Evolutionary conservation across 92 coral and sea anemone genomes (phyloP).

Genomic region (Chrysogorgia sp.): DNA sequence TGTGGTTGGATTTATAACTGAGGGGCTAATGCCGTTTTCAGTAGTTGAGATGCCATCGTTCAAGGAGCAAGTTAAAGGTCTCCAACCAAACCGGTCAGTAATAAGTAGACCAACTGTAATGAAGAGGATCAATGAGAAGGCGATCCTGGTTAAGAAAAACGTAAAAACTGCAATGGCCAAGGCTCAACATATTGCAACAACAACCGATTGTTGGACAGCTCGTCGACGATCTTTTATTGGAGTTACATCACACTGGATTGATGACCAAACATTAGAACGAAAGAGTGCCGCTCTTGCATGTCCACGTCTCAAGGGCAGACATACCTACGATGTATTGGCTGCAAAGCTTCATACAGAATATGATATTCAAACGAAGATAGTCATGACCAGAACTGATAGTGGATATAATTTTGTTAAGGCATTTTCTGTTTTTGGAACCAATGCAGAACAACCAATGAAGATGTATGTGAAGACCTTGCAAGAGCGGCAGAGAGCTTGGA

Average conservation of each 20-base stretch:
- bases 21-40: constrained; percentile 22
- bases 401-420: constrained; percentile 10
- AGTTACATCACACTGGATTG: no score
- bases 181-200: constrained; percentile 15
- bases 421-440: neutral
- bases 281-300: constrained; percentile 12
- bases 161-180: constrained; percentile 1
- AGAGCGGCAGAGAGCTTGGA: neutral
- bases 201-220: constrained; percentile 19
- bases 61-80: constrained; percentile 1
- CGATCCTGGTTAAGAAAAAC: neutral
- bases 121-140: constrained; percentile 9
- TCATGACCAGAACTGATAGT: constrained; percentile 10
- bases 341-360: constrained; percentile 10
- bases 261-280: neutral
- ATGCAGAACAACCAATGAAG: neutral
- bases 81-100: constrained; percentile 19
- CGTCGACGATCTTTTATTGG: constrained; percentile 8
- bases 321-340: no score
- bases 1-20: neutral
- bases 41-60: constrained; percentile 6
- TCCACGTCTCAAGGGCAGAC: constrained; percentile 23
- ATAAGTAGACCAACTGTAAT: constrained; percentile 15
- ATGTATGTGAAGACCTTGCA: neutral
- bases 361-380: neutral